Percentiles rank a stretch among this genome's conserved stretches.
Conservation (phyloP, 1,140 invertebrate species). For the Drosophila ohnishii region DNA sequence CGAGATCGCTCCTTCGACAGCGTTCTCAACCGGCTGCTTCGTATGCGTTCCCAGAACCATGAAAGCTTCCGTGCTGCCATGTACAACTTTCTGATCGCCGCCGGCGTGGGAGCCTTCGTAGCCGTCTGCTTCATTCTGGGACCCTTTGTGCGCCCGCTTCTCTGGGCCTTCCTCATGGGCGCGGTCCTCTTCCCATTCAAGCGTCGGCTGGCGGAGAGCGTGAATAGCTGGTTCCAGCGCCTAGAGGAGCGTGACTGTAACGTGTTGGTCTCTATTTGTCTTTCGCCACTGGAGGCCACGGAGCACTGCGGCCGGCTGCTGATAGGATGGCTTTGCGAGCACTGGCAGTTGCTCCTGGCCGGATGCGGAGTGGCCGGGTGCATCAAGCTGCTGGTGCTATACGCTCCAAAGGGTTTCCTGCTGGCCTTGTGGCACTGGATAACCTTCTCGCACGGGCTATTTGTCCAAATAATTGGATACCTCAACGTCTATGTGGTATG, state of each 20-base stretch:
- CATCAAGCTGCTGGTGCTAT: constrained; percentile 83
- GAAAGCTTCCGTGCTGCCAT: constrained; percentile 90
- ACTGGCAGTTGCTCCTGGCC: constrained; percentile 84
- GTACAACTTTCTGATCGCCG: constrained; percentile 92
- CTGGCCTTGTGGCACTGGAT: constrained; percentile 83
- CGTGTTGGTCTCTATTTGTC: constrained; percentile 86
- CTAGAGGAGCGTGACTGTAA: constrained; percentile 85
- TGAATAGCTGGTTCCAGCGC: constrained; percentile 88
- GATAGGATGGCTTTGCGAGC: constrained; percentile 85
- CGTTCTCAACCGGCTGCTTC: constrained; percentile 71
- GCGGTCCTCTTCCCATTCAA: constrained; percentile 95
- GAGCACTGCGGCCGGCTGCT: constrained; percentile 88
- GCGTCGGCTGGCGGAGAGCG: constrained; percentile 85
- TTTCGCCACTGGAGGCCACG: constrained; percentile 88
- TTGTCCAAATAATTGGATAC: constrained; percentile 83
- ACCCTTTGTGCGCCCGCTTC: constrained; percentile 94
- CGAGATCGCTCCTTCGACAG: constrained; percentile 82
- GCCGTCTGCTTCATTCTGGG: constrained; percentile 89
- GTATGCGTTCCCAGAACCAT: constrained; percentile 78
- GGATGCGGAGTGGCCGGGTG: constrained; percentile 63
- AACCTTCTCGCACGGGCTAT: constrained; percentile 75
- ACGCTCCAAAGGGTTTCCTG: constrained; percentile 85
- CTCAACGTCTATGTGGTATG: constrained; percentile 84
- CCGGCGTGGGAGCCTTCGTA: constrained; percentile 91
- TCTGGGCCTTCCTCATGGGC: constrained; percentile 96